Percentiles rank a stretch among this genome's conserved stretches.
Conservation (phyloP, 2,113 vertebrate species). For the Nicator chloris region DNA sequence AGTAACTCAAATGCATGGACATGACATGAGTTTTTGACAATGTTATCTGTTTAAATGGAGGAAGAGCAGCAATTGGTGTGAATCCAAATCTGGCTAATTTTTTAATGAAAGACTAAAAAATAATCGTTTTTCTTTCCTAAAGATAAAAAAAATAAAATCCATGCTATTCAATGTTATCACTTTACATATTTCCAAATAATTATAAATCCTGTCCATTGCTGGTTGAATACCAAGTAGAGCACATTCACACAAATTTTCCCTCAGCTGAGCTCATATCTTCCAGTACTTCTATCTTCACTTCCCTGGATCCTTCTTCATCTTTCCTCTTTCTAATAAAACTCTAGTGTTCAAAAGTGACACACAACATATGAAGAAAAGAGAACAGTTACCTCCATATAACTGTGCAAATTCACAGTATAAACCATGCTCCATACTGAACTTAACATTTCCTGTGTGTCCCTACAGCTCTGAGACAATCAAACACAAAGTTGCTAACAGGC, state of each 20-base stretch:
- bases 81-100: background rate
- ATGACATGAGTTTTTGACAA: background rate
- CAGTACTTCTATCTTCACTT: background rate
- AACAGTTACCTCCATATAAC: background rate
- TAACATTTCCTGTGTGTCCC: background rate
- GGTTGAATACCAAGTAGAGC: background rate
- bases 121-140: background rate
- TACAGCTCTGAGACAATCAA: background rate
- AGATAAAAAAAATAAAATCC: background rate
- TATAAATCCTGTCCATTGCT: background rate
- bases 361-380: background rate
- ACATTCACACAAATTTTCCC: background rate
- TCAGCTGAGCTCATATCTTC: background rate
- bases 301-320: background rate
- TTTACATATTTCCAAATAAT: background rate
- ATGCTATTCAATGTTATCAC: background rate
- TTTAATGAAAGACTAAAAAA: background rate
- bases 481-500: background rate
- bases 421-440: accelerated
- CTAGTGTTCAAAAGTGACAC: background rate
- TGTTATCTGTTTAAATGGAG: background rate
- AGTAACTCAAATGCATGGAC: background rate
- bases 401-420: background rate
- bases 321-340: background rate
- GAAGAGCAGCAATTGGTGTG: background rate